Conservation (phyloP, 2,888 invertebrate genomes). For the Chymomyza fuscimana region DNA sequence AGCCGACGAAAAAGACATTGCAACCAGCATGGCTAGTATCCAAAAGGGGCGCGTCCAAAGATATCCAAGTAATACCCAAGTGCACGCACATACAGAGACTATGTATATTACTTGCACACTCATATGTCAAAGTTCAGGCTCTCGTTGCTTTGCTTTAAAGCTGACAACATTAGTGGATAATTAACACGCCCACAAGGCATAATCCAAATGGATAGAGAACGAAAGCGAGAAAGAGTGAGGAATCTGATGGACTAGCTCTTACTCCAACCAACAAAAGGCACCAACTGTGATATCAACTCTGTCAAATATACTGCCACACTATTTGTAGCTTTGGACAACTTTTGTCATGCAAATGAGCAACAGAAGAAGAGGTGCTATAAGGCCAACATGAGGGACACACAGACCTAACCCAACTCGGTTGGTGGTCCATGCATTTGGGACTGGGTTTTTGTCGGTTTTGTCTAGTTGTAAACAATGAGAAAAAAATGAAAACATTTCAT, state of each 20-base stretch:
- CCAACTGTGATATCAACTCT: background rate
- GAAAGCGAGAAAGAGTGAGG: background rate
- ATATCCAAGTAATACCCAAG: no score
- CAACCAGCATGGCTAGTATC: background rate
- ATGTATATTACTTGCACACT: constrained; percentile 1
- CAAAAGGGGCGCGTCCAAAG: constrained; percentile 36
- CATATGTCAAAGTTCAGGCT: constrained; percentile 61
- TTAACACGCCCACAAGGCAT: constrained; percentile 66
- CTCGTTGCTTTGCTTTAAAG: constrained; percentile 41
- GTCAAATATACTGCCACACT: constrained; percentile 1
- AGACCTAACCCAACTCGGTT: constrained; percentile 38
- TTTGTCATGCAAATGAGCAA: constrained; percentile 66
- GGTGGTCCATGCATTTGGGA: constrained; percentile 49
- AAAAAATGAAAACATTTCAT: constrained; percentile 43
- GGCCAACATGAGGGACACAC: constrained; percentile 20
- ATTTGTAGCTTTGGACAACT: constrained; percentile 62
- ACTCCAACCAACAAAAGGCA: background rate
- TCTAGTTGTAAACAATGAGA: constrained; percentile 25
- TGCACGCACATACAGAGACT: background rate
- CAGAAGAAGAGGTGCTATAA: constrained; percentile 35
- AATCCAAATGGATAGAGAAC: background rate
- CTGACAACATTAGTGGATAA: constrained; percentile 69
- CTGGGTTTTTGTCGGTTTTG: constrained; percentile 21
- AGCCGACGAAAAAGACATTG: background rate
- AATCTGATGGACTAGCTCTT: background rate